Conservation (phyloP, 2,888 invertebrate species). For the Lasioglossum villosulum region DNA sequence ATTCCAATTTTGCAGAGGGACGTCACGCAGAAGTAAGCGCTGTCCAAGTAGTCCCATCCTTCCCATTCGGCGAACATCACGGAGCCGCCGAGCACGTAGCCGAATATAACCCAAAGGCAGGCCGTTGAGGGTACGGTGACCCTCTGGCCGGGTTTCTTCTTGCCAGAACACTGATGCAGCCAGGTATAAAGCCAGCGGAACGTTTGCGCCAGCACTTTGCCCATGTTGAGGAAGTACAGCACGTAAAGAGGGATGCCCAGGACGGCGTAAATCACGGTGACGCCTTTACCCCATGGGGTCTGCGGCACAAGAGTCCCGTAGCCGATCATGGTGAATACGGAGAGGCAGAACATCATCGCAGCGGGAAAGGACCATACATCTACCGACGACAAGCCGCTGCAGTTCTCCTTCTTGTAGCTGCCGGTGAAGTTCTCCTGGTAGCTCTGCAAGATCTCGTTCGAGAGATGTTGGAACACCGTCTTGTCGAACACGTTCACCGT, state of each 20-base stretch:
- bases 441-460: conserved; percentile 87
- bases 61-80: conserved; percentile 97
- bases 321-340: conserved; percentile 96
- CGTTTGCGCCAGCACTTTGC: conserved; percentile 92
- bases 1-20: conserved; percentile 96
- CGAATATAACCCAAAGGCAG: conserved; percentile 94
- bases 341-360: conserved; percentile 94
- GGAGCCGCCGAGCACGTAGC: conserved; percentile 93
- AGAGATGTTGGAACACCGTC: conserved; percentile 87
- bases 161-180: conserved; percentile 83
- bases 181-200: conserved; percentile 86
- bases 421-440: conserved; percentile 90
- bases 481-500: conserved; percentile 88
- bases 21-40: conserved; percentile 95
- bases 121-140: conserved; percentile 95
- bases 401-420: conserved; percentile 87
- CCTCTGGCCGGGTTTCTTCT: conserved; percentile 87
- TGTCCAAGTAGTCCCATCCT: conserved; percentile 94
- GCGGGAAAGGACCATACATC: conserved; percentile 95
- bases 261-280: conserved; percentile 94
- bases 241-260: conserved; percentile 95
- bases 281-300: conserved; percentile 93
- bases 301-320: conserved; percentile 94
- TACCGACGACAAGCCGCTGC: conserved; percentile 87
- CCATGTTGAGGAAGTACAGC: conserved; percentile 95